Evolutionary conservation across 2,888 invertebrate genomes (phyloP).

Genomic region (Trachelus iudaicus): DNA sequence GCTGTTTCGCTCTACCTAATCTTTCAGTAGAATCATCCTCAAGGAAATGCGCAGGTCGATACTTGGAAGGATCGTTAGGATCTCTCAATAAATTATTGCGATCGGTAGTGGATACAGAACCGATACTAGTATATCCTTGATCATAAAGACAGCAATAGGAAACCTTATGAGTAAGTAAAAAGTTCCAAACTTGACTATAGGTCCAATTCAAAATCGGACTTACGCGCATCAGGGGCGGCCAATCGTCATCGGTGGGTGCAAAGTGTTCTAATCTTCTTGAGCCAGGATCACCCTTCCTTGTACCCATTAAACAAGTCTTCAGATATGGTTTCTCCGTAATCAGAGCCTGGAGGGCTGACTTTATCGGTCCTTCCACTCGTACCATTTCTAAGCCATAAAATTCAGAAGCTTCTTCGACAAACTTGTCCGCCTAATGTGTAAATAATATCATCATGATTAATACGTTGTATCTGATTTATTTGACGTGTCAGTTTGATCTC

Average conservation of each 20-base stretch:
- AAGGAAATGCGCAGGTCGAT: conserved; percentile 56
- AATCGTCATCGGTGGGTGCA: conserved; percentile 87
- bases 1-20: conserved; percentile 48
- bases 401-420: conserved; percentile 77
- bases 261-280: conserved; percentile 75
- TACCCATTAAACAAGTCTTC: conserved; percentile 93
- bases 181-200: conserved; percentile 92
- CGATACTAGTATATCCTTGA: conserved; percentile 74
- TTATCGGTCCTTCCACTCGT: conserved; percentile 77
- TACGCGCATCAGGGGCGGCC: conserved; percentile 91
- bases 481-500: neutral
- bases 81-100: conserved; percentile 57
- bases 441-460: neutral
- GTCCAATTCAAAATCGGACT: conserved; percentile 93
- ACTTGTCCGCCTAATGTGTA: conserved; percentile 74
- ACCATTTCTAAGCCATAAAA: conserved; percentile 81
- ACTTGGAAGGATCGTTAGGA: conserved; percentile 46
- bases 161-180: conserved; percentile 80
- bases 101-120: conserved; percentile 46
- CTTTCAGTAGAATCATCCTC: conserved; percentile 54
- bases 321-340: conserved; percentile 71
- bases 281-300: conserved; percentile 87
- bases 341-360: conserved; percentile 75
- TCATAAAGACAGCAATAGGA: conserved; percentile 95
- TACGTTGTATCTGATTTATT: neutral